Conservation (phyloP, 2,797 vertebrate genomes). For the Myiotriccus ornatus region DNA sequence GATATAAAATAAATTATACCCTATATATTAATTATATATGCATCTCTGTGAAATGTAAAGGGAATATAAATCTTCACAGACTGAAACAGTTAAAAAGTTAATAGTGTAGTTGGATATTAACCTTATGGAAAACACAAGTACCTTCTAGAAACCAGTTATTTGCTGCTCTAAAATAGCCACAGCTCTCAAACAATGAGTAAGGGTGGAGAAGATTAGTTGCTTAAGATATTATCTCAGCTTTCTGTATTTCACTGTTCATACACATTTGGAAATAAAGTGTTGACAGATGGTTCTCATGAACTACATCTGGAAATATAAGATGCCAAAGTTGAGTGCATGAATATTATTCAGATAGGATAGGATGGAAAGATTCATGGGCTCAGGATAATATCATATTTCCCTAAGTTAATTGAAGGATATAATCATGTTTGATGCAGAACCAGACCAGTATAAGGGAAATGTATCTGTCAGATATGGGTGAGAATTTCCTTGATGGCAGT, state of each 20-base stretch:
- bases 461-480: background rate
- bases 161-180: background rate
- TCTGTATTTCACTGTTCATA: background rate
- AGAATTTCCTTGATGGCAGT: background rate
- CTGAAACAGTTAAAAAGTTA: background rate
- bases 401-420: background rate
- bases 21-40: too few relatives aligned
- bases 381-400: background rate
- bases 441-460: background rate
- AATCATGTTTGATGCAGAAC: background rate
- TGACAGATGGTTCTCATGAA: background rate
- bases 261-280: background rate
- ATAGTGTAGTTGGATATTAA: background rate
- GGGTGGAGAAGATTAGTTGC: background rate
- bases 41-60: background rate
- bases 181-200: background rate
- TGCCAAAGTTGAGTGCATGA: background rate
- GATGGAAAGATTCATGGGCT: background rate
- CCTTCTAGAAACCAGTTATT: background rate
- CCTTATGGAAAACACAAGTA: background rate
- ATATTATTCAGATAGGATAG: background rate
- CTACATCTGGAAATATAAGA: background rate
- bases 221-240: background rate
- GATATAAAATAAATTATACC: background rate
- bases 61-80: background rate